Evolutionary conservation across 2,888 invertebrate genomes (phyloP).

Genomic region (Acronicta psi): DNA sequence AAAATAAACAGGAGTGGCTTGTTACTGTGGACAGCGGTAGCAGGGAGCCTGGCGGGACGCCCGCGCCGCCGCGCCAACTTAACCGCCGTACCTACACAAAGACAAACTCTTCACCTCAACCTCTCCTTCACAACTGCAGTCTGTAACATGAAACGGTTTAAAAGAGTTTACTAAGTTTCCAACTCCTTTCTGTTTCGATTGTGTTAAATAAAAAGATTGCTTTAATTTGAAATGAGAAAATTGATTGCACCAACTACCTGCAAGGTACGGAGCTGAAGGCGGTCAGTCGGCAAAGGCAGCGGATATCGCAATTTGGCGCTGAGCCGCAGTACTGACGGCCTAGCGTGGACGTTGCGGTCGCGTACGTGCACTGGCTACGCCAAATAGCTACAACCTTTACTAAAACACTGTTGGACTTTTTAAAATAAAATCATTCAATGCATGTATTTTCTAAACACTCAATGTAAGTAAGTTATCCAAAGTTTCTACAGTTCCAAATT

Average conservation of each 20-base stretch:
- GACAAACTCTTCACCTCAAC: constrained; percentile 35
- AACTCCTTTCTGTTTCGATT: constrained; percentile 10
- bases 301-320: constrained; percentile 84
- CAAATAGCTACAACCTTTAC: constrained; percentile 55
- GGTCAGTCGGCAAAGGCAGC: constrained; percentile 61
- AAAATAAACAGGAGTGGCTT: constrained; percentile 86
- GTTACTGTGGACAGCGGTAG: constrained; percentile 70
- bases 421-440: constrained; percentile 38
- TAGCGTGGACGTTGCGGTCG: constrained; percentile 65
- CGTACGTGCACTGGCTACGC: constrained; percentile 78
- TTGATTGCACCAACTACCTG: constrained; percentile 50
- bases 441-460: constrained; percentile 1
- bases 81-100: constrained; percentile 44
- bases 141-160: constrained; percentile 12
- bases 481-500: too few relatives aligned
- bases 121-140: constrained; percentile 22
- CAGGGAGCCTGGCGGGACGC: constrained; percentile 45
- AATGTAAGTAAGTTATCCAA: too few relatives aligned
- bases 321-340: constrained; percentile 77
- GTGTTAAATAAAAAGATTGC: constrained; percentile 25
- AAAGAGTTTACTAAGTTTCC: neutral
- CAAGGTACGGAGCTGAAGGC: constrained; percentile 34
- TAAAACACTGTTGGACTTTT: constrained; percentile 54
- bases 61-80: constrained; percentile 43
- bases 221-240: constrained; percentile 46